Evolutionary conservation across 1,140 invertebrate genomes (phyloP), one percentile per base, ranked within the genome.

Genomic region (Megalopta genalis): DNA sequence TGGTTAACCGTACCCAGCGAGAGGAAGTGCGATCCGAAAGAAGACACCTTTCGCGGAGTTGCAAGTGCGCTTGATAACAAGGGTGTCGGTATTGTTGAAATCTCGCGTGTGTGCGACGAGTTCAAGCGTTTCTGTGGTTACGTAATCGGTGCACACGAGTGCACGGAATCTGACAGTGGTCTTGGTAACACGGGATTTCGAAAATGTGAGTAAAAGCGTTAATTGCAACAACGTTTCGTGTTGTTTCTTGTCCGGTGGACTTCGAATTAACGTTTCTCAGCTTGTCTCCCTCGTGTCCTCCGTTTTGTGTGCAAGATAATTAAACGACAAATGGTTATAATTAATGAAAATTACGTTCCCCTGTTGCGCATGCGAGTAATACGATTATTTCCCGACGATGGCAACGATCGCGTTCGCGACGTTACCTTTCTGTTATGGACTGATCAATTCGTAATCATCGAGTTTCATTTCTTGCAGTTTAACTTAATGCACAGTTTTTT

Each of bases 181-280:
- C 67, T 69, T 6, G 62, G 39, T 25, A 63, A 60, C 27, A 60
- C 60, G 32, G 60, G 68, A 54, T 42, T 71, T 42, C 68, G 65
- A 81, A 85, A 85, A 73, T 81, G 78, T 73, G 63, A 72, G 72
- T 84, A 76, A n/a, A n/a, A 81, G 64, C 60, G 72, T 37, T 76
- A 82, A 79, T 85, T 69, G 46, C 66, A 80, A 42, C 80, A 39
- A 60, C 52, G 74, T 37, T 52, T 49, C 60, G 49, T n/a, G 46
- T n/a, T 25, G 54, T 59, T 60, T 65, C 49, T 14, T n/a, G n/a
- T n/a, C n/a, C n/a, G 65, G 16, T 62, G 73, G n/a, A 67, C 79
- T 80, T 64, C 60, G 18, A 62, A 60, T 39, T 39, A 23, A 62
- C 57, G 25, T 79, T 66, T 52, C 27, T 52, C 59, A 12, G 5